Conservation (phyloP, 2,113 vertebrate species). For the Brachypodius melanocephalos region DNA sequence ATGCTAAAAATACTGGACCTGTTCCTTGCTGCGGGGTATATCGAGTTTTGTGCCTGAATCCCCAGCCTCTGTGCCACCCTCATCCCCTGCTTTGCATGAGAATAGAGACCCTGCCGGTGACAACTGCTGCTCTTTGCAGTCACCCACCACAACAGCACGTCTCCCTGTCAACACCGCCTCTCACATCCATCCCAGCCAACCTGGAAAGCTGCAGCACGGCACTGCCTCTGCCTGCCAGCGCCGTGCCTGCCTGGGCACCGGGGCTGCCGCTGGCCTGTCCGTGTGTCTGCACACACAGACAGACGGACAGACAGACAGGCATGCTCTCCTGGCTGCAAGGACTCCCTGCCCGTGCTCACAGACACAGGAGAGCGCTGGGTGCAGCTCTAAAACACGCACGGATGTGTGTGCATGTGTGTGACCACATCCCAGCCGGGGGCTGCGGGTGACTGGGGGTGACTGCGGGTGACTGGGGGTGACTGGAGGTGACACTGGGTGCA, state of each 20-base stretch:
- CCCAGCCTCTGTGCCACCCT: not conserved
- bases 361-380: not conserved
- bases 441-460: not conserved
- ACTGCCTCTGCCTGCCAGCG: not conserved
- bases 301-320: not conserved
- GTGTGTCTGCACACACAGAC: not conserved
- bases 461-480: not conserved
- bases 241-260: not conserved
- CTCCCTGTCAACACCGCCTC: conserved; percentile 16
- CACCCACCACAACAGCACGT: conserved; percentile 20
- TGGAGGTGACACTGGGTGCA: not conserved
- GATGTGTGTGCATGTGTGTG: not conserved
- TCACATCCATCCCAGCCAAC: not conserved
- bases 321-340: not conserved
- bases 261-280: not conserved
- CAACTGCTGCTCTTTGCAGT: conserved; percentile 35
- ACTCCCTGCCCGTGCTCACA: not conserved
- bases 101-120: not conserved
- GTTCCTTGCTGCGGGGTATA: not conserved
- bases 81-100: conserved; percentile 11
- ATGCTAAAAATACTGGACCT: conserved; percentile 15
- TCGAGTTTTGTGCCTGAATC: not conserved
- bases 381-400: not conserved
- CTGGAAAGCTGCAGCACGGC: not conserved
- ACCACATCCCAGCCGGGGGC: no score